phyloP scores from a whole-genome alignment of 2,888 invertebrate species.

The Azorinus chamasolen region DNA sequence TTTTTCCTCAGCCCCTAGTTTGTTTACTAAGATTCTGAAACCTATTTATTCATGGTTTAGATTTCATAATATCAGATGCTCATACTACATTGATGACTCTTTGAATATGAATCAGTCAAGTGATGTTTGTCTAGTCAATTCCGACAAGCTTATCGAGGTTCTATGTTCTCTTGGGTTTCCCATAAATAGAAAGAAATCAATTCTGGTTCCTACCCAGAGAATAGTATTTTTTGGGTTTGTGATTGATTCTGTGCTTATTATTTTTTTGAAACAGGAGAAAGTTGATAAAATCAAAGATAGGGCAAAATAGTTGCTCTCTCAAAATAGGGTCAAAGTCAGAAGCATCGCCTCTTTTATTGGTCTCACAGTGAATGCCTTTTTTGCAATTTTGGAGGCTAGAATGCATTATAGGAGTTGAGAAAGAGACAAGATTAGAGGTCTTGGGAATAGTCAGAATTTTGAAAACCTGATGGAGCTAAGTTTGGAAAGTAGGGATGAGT shows the following conservation, averaged over 20 bases:
- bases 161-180: conserved; percentile 36
- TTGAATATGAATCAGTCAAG: conserved; percentile 2
- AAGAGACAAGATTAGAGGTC: conserved; percentile 51
- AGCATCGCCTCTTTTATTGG: too few relatives aligned
- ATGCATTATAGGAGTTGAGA: conserved; percentile 41
- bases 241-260: too few relatives aligned
- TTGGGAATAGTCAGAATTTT: conserved; percentile 17
- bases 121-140: conserved; percentile 19
- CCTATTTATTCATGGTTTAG: conserved; percentile 29
- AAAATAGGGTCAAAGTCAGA: conserved; percentile 11
- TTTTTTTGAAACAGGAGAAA: conserved; percentile 55
- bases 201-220: too few relatives aligned
- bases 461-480: too few relatives aligned
- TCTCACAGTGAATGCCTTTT: too few relatives aligned
- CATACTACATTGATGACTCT: too few relatives aligned
- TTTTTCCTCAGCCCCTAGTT: too few relatives aligned
- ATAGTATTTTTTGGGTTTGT: too few relatives aligned
- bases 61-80: too few relatives aligned
- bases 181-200: conserved; percentile 44
- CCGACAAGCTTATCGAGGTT: conserved; percentile 14
- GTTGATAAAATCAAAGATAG: conserved; percentile 28
- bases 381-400: conserved; percentile 43
- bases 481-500: too few relatives aligned
- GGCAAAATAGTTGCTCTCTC: conserved; percentile 17
- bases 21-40: conserved; percentile 37